Percentiles rank a stretch among this genome's conserved stretches.
Conservation (phyloP, 2,888 invertebrate species). For the Psylliodes chrysocephalus region DNA sequence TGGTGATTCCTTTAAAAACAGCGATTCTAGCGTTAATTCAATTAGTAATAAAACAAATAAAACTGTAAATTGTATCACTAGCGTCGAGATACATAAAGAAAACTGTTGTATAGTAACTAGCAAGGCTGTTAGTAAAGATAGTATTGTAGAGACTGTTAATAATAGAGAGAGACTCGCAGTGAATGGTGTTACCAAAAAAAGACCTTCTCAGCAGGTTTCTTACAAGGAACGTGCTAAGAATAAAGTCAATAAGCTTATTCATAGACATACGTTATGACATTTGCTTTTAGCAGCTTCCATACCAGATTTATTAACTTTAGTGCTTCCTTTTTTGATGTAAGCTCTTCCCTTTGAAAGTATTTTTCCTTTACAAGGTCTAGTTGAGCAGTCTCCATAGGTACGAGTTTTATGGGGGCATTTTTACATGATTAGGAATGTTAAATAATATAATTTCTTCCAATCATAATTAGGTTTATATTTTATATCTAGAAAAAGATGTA, state of each 20-base stretch:
- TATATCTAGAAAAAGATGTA: too few relatives aligned
- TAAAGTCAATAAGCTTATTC: conserved; percentile 60
- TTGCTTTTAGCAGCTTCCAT: conserved; percentile 46
- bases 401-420: conserved; percentile 9
- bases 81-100: conserved; percentile 54
- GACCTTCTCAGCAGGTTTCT: conserved; percentile 51
- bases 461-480: too few relatives aligned
- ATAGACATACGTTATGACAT: conserved; percentile 65
- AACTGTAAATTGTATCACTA: conserved; percentile 47
- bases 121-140: conserved; percentile 39
- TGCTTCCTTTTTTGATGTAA: conserved; percentile 10
- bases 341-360: neutral
- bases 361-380: too few relatives aligned
- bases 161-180: conserved; percentile 44
- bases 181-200: conserved; percentile 48
- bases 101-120: conserved; percentile 47
- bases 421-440: too few relatives aligned
- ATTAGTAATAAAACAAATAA: conserved; percentile 25
- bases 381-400: too few relatives aligned
- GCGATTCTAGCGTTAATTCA: conserved; percentile 33
- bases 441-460: too few relatives aligned
- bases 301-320: conserved; percentile 1
- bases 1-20: conserved; percentile 28
- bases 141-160: conserved; percentile 47
- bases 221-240: conserved; percentile 56